Evolutionary conservation across 2,113 vertebrate genomes (phyloP), one percentile per base, ranked within the genome.

Genomic region (Ursus arctos): DNA sequence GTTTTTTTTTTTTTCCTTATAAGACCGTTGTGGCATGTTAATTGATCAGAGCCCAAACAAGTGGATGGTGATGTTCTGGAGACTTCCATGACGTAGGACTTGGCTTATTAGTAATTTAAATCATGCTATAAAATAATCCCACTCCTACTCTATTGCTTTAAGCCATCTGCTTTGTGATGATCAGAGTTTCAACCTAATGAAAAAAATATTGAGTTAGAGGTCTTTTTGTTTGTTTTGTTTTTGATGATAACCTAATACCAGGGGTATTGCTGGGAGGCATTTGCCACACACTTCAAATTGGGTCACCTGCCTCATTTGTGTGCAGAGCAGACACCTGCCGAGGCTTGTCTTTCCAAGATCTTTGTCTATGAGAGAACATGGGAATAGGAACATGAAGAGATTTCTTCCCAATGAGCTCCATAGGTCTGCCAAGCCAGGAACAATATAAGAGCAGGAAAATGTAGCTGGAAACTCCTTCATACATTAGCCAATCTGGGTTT

Each of bases 31-130:
- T 71, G 55, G 51, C 31, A 31, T 74, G 61, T 40, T 61, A 72
- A 82, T 43, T 81, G 55, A 55, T 49, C 33, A 84, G 69, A 84
- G 80, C 40, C 47, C 72, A 59, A 57, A 67, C 85, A 94, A 97
- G 74, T 31, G 55, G 26, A 12, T 90, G 33, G 21, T n/a, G 43
- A 49, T 16, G 0, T 6, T 55, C 10, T 61, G 18, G 55, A 80
- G 49, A 74, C 26, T 51, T 72, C 43, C 51, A 33, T 72, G 83
- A 81, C 2, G 0, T 15, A 51, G 43, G 55, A 80, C 94, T 26
- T 79, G 71, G 16, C 31, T 84, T 92, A 31, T 90, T 28, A 55
- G 31, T 94, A 8, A 94, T 69, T 97, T 84, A 95, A 95, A 81
- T 94, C 28, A 59, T 63, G 53, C 57, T 74, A 28, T 90, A 94